A percentile compares a stretch with the other conserved stretches of the same genome.
Evolutionary conservation across 1,140 invertebrate genomes (phyloP).

Genomic region (Pseudomyrmex dendroicus): DNA sequence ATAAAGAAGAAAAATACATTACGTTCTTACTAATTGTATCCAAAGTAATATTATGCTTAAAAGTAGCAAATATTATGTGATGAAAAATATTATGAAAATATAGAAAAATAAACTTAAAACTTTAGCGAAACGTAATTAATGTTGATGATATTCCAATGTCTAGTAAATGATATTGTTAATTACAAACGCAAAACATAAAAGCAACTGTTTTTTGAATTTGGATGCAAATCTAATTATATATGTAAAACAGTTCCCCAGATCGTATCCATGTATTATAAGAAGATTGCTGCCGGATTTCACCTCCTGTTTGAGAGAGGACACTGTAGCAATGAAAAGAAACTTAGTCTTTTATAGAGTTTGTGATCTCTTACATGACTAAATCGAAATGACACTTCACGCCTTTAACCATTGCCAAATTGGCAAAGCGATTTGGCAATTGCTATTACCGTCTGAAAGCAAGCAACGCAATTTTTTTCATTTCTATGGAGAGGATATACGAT

Average conservation of each 20-base stretch:
- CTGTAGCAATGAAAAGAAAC: slow-evolving; percentile 27
- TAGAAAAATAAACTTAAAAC: background rate
- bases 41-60: slow-evolving; percentile 48
- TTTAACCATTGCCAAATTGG: slow-evolving; percentile 64
- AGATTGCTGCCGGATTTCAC: slow-evolving; percentile 36
- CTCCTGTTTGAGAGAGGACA: slow-evolving; percentile 32
- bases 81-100: slow-evolving; percentile 58
- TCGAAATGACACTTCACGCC: slow-evolving; percentile 67
- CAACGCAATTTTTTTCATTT: slow-evolving; percentile 36
- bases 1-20: slow-evolving; percentile 57
- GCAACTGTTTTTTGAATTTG: slow-evolving; percentile 27
- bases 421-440: slow-evolving; percentile 49
- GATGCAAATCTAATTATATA: slow-evolving; percentile 29
- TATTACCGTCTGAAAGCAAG: slow-evolving; percentile 63
- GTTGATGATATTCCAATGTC: slow-evolving; percentile 9
- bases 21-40: slow-evolving; percentile 16
- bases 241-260: background rate
- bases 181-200: slow-evolving; percentile 16
- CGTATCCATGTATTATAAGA: slow-evolving; percentile 22
- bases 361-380: slow-evolving; percentile 25
- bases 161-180: background rate
- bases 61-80: slow-evolving; percentile 58
- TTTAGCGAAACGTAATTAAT: slow-evolving; percentile 27
- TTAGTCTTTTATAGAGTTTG: slow-evolving; percentile 19
- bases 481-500: background rate